Evolutionary conservation across 2,888 invertebrate genomes (phyloP), one percentile per base, ranked within the genome.

Genomic region (Tachina lurida): DNA sequence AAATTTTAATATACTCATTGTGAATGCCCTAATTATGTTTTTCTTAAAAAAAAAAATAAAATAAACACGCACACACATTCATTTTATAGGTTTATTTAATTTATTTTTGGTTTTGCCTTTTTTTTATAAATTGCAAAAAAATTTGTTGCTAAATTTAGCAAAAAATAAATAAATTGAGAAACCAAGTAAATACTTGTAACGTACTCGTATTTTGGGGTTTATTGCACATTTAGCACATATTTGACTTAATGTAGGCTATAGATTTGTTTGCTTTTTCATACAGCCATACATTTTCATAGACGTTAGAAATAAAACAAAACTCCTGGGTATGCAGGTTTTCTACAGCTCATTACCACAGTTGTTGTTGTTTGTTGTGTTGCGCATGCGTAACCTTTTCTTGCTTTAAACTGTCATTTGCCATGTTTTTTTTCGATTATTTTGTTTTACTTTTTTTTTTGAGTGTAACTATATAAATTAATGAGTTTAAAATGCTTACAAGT

Each of bases 361-460:
- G 31, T 22, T 22, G 22, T 22, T 22, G 22, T 22, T n/a, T 22
- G 22, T 78, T 49, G n/a, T 22, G n/a, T 67, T 81, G 73, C 79
- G 83, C 86, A 83, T 86, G 83, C 83, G 86, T 83, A 86, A 83
- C 86, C 86, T 83, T 76, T 76, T 85, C 58, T 56, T 47, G 79
- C 79, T 73, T 67, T 22, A 78, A 74, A 77, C 78, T 75, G 83
- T 76, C 54, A 73, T 83, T 83, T 85, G 31, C 41, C 41, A 12
- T 68, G 10, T 39, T 62, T 45, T 56, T 54, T 71, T 52, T 54
- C 12, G 31, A 19, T 62, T 63, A 54, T 47, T 12, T 60, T 41
- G 17, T 22, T 43, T 17, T 43, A 0, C 4, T 45, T 45, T 63
- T 68, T 58, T 39, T 2, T 56, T 43, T 17, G 31, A 7, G 31